Conservation (phyloP, 2,797 vertebrate genomes). For the Chloroceryle inda region DNA sequence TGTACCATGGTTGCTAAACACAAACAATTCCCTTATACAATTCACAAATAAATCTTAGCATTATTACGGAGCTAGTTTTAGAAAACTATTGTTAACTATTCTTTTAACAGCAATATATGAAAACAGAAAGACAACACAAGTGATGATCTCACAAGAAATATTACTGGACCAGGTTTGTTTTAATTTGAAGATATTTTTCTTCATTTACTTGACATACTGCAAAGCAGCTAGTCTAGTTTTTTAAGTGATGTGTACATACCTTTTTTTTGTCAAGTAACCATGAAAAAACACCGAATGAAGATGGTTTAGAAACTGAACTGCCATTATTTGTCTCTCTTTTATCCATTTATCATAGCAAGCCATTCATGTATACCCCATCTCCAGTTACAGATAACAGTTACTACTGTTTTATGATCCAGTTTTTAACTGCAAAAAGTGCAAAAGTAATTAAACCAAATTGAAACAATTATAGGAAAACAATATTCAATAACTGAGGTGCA, state of each 20-base stretch:
- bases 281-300: slow-evolving; percentile 1
- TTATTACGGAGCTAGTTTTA: slow-evolving; percentile 5
- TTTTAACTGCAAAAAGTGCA: slow-evolving; percentile 69
- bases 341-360: slow-evolving; percentile 26
- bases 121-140: not conserved
- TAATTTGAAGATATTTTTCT: slow-evolving; percentile 52
- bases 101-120: not conserved
- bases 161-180: not conserved
- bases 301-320: slow-evolving; percentile 18
- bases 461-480: slow-evolving; percentile 75
- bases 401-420: slow-evolving; percentile 58
- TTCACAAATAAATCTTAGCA: not conserved
- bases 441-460: slow-evolving; percentile 76
- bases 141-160: not conserved
- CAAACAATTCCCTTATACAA: not conserved
- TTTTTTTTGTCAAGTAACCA: slow-evolving; percentile 6
- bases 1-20: slow-evolving; percentile 6
- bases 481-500: slow-evolving; percentile 69
- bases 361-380: slow-evolving; percentile 18
- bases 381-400: slow-evolving; percentile 65
- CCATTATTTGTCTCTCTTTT: slow-evolving; percentile 3
- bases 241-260: not conserved
- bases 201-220: slow-evolving; percentile 8
- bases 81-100: not conserved
- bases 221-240: not conserved